Evolutionary conservation across 2,888 invertebrate genomes (phyloP), one percentile per base, ranked within the genome.

Genomic region (Apodemia mormo): DNA sequence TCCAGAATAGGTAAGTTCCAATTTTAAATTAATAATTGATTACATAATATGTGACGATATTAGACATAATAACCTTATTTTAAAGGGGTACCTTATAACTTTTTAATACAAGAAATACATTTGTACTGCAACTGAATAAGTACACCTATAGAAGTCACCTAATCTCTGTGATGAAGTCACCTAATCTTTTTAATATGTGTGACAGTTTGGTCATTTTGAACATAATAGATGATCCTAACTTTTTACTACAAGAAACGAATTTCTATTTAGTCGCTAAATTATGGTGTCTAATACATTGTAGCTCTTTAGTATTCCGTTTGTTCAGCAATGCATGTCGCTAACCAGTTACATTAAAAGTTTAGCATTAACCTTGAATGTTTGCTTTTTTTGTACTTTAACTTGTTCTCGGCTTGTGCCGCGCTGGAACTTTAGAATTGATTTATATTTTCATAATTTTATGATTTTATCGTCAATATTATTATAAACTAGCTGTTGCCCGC

Each of bases 241-340:
- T 3, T 45, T 10, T 45, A 45, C 10, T 45, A 40, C 40, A 40
- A 40, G 40, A 40, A 45, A 45, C 10, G 4, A 45, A 4, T 12
- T 45, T 49, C 49, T 14, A 49, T 12, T 14, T 14, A 49, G 49
- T 49, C 14, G 5, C 14, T 49, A 4, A 49, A 49, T 40, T 40
- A 40, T 40, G 8, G 49, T 12, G 12, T 12, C 14, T 14, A 49
- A 14, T 14, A 12, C 5, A 6, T 49, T 49, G 49, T 6, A 49
- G 14, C 49, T 22, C 22, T 22, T 22, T 49, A 49, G 49, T 61
- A 61, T 33, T 30, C 61, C 14, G 33, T 30, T 33, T 61, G 33
- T 61, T 30, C 61, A 33, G 61, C 61, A 61, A 61, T 61, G 33
- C 33, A 61, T 61, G 30, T 30, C 61, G 61, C 12, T 30, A 30